phyloP scores from a whole-genome alignment of 2,113 vertebrate species.

The Sinosuthora webbiana region DNA sequence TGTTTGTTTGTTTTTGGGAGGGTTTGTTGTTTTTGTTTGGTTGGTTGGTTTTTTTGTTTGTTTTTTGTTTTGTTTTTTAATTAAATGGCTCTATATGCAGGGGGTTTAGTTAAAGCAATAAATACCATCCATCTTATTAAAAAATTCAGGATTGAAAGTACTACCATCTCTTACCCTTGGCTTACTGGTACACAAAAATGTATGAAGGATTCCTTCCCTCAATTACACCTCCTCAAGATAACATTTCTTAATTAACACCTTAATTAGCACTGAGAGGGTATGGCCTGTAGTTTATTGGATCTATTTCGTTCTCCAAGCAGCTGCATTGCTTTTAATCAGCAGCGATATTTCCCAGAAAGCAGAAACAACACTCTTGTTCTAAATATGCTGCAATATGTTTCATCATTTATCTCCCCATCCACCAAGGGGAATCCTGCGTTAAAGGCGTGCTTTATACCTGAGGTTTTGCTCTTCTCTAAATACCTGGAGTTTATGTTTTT shows the following conservation, averaged over 20 bases:
- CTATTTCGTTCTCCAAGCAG: conserved; percentile 39
- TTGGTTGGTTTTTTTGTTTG: too few species aligned
- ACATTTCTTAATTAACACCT: conserved; percentile 62
- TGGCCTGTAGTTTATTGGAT: conserved; percentile 42
- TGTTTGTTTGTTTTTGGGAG: too few species aligned
- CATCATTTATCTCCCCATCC: not conserved
- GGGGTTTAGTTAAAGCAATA: not conserved
- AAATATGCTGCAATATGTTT: conserved; percentile 14
- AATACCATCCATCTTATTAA: not conserved
- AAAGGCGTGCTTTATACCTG: not conserved
- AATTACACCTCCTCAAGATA: conserved; percentile 25
- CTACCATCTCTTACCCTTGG: not conserved
- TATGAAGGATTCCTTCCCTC: not conserved
- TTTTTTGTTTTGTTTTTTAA: not conserved
- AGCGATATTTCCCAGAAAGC: conserved; percentile 12
- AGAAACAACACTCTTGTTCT: not conserved
- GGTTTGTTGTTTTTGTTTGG: too few species aligned
- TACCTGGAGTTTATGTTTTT: not conserved
- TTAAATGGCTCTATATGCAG: not conserved
- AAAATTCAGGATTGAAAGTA: not conserved
- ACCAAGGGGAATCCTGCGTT: not conserved
- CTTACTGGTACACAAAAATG: not conserved
- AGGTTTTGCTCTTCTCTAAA: not conserved
- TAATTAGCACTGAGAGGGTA: conserved; percentile 56
- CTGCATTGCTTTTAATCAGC: conserved; percentile 53